A percentile compares a stretch with the other conserved stretches of the same genome.
These are phyloP conservation scores for Psammodynastes pulverulentus DNA, from an alignment of 2,113 vertebrate genomes.

Conservation along the genomic window DNA sequence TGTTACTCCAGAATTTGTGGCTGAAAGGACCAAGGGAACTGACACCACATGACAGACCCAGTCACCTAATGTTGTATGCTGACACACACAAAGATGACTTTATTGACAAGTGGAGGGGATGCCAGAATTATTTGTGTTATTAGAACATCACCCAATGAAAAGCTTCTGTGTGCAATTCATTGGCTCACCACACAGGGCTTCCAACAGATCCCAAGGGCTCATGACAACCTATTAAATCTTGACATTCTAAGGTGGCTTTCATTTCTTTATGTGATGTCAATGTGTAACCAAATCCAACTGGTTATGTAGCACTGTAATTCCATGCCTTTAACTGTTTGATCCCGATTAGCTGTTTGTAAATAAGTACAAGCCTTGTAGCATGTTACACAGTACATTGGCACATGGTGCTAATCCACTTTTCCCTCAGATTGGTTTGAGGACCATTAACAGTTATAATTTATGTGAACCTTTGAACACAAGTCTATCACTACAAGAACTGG, in stretches of 20 bases:
- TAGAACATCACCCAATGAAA: not conserved
- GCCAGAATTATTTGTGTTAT: not conserved
- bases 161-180: not conserved
- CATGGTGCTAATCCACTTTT: not conserved
- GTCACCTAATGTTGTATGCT: not conserved
- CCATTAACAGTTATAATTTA: not conserved
- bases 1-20: not conserved
- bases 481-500: conserved; percentile 47
- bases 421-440: not conserved
- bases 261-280: not conserved
- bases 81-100: not conserved
- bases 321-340: not conserved
- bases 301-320: not conserved
- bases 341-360: not conserved
- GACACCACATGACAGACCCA: not conserved
- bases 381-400: not conserved
- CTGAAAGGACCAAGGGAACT: not conserved
- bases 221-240: not conserved
- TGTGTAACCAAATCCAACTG: not conserved
- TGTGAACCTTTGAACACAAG: not conserved
- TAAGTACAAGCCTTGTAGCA: not conserved
- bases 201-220: not conserved
- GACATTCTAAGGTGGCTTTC: not conserved
- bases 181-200: not conserved
- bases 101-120: not conserved